These are phyloP conservation scores for Bradysia coprophila DNA, from an alignment of 1,140 invertebrate species.

Conservation along the genomic window DNA sequence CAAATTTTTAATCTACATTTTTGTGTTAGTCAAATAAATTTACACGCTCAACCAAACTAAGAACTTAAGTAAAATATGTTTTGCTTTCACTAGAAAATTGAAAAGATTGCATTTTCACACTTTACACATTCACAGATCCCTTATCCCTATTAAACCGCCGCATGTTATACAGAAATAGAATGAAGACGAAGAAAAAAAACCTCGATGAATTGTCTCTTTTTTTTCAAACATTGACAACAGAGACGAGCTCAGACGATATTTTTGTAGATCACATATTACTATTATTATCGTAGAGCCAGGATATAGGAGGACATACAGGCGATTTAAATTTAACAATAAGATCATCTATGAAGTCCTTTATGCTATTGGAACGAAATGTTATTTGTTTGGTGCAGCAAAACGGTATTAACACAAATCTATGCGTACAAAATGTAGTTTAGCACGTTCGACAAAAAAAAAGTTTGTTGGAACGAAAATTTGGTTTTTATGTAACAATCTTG, in stretches of 20 bases:
- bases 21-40: too few species aligned
- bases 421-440: background rate
- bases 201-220: background rate
- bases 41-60: background rate
- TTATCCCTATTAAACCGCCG: background rate
- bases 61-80: background rate
- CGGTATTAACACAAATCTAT: background rate
- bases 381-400: too few species aligned
- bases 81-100: background rate
- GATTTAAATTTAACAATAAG: background rate
- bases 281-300: too few species aligned
- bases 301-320: background rate
- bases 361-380: background rate
- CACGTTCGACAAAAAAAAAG: too few species aligned
- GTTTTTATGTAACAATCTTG: background rate
- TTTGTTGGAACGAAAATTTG: background rate
- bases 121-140: background rate
- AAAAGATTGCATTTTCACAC: background rate
- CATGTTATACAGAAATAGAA: background rate
- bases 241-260: too few species aligned
- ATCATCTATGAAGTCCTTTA: background rate
- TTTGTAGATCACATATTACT: too few species aligned
- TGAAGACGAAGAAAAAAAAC: too few species aligned
- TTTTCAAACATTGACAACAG: too few species aligned
- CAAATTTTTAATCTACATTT: too few species aligned